Evolutionary conservation across 2,797 vertebrate genomes (phyloP), one percentile per base, ranked within the genome.

Genomic region (Cichlasoma orientale): DNA sequence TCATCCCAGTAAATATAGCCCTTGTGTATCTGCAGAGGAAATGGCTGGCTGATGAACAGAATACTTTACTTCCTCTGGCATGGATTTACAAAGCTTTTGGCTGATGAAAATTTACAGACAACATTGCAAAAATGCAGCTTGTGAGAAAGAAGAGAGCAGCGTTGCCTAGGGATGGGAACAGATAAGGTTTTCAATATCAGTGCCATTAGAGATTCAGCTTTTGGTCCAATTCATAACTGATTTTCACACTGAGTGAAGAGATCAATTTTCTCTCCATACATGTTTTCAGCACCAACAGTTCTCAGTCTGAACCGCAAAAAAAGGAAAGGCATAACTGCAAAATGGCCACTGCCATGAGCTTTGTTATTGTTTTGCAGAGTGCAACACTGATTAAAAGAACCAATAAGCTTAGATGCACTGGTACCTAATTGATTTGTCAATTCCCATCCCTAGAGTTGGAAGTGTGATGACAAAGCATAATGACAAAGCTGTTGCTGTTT

Each of bases 401-500:
- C 3, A 3, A 56, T 1, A 29, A 56, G 25, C 25, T 56, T 29
- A 7, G 25, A 56, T 56, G 25, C 55, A 18, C 14, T 29, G 9
- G 8, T 56, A 3, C 16, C 4, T 10, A 29, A 56, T 18, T 8
- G 14, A 18, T 27, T 29, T 56, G 14, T 29, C 16, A 8, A 56
- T 29, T 56, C 27, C 25, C 14, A 29, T 18, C 25, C 4, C 25
- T 16, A 29, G 55, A 56, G 25, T 18, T 29, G 55, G 7, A 4
- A 56, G 25, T 56, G 55, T 29, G 16, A 56, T 56, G 25, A 56
- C 14, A 56, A 29, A 27, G 27, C 54, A 56, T 79, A 91, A 90
- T 84, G 84, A 90, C 83, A 77, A 87, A 81, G 75, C 68, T 85
- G 77, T 89, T 85, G 74, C 75, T 81, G 87, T 90, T 86, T 89